Base-by-base conservation (phyloP, 2,888 invertebrate genomes). In the Candidula unifasciata region DNA sequence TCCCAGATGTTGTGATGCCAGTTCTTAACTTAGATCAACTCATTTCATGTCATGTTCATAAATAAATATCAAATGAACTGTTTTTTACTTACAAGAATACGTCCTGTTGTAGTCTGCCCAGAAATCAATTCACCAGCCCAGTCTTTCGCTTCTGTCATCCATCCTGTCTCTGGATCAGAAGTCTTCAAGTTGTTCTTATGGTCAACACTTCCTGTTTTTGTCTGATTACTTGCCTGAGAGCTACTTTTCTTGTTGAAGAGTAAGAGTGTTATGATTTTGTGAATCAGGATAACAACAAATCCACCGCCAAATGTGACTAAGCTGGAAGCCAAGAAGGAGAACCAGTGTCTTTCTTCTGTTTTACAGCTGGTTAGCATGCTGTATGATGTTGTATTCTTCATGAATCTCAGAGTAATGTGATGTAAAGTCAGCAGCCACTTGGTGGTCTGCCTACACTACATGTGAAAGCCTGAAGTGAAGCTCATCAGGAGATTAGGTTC, bases 101-200 rank as follows among this genome's bases (percentile, higher is more conserved):
- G 96, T 94, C 99, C 99, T 93, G 99, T 99, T 94, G 99, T 98
- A 94, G 99, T 99, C 95, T 99, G 99, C 94, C 99, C 99, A 93
- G 99, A 99, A 95, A 99, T 99, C 94, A 99, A 96, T 95, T 99
- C 99, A 94, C 99, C 99, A 94, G 99, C 99, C 99, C 99, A 99
- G 95, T 99, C 99, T 95, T 99, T 99, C 94, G 99, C 99, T 96
- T 99, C 99, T 94, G 99, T 99, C 97, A 99, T 98, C 96, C 99
- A 99, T 93, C 99, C 99, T 91, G 99, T 98, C 95, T 99, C 98
- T 95, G 98, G 92, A 80, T 93, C 93, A 30, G 91, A 88, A 33
- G 86, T 88, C 84, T 91, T 90, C 66, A 79, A 44, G 3, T 2
- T 6, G 37, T 37, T 37, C 27, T 66, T 66, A 24, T 64, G 66